Evolutionary conservation across 1,140 invertebrate genomes (phyloP).

Genomic region (Drosophila guanche): DNA sequence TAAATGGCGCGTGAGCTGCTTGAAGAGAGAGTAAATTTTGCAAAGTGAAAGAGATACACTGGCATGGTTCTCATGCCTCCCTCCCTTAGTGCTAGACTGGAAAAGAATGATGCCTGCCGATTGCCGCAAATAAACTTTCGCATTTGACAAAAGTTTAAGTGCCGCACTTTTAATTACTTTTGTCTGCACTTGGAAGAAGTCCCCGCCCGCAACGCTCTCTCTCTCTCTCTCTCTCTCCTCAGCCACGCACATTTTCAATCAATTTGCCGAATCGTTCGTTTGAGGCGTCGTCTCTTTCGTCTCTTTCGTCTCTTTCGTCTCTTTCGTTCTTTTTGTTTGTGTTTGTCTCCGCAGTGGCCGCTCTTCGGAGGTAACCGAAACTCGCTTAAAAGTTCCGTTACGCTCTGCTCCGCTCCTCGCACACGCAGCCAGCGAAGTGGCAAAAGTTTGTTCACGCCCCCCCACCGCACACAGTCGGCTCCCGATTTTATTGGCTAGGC

Average conservation of each 20-base stretch:
- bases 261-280: constrained; percentile 67
- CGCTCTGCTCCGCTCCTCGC: constrained; percentile 56
- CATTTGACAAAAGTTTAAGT: constrained; percentile 74
- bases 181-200: constrained; percentile 51
- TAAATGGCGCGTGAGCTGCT: constrained; percentile 70
- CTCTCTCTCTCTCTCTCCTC: neutral
- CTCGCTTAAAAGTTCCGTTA: constrained; percentile 43
- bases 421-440: constrained; percentile 66
- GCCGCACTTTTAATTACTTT: constrained; percentile 81
- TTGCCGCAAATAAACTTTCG: constrained; percentile 69
- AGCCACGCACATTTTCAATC: constrained; percentile 73
- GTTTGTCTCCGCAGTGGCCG: constrained; percentile 30
- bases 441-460: constrained; percentile 57
- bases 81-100: constrained; percentile 5
- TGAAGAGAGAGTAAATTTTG: constrained; percentile 52
- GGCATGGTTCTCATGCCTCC: neutral
- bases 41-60: constrained; percentile 37
- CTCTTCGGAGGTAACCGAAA: constrained; percentile 52
- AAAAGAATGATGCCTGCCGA: constrained; percentile 15
- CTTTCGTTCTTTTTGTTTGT: constrained; percentile 36
- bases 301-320: neutral
- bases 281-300: constrained; percentile 45
- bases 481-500: constrained; percentile 65
- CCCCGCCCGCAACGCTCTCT: constrained; percentile 11
- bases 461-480: constrained; percentile 21